Base-by-base conservation (phyloP, 2,113 vertebrate genomes). In the Scolopax mira region DNA sequence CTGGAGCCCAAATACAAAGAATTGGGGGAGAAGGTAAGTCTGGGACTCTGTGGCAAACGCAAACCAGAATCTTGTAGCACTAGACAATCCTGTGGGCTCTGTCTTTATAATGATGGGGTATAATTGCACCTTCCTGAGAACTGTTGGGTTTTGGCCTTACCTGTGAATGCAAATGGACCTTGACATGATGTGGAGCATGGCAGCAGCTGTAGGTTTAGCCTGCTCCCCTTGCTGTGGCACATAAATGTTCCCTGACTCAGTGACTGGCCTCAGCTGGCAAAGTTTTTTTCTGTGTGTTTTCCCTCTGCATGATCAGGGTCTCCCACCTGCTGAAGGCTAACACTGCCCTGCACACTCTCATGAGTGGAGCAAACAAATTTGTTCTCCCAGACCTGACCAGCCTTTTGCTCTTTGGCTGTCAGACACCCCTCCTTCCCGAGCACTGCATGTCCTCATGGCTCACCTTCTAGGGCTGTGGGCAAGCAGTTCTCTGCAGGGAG, bases 1-100 rank as follows among this genome's bases (percentile, higher is more conserved):
- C 97, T 99, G 97, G 99, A 99, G 91, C 99, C 99, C 69, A 99
- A 99, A 84, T 99, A 98, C 97, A 99, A 98, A 60, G 99, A 99
- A 94, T 31, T 99, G 49, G 99, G 98, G 94, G 99, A 99, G 94
- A 99, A 99, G 98, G 99, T 99, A 97, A 79, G 97, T 84, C 18
- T 65, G 49, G 69, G 31, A 27, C 24, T 52, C 28, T 15, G 9
- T 6, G 86, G 35, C 31, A 73, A 41, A 67, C 2, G 4, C 10
- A 8, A 28, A 49, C 7, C 58, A 21, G 11, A 33, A 9, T 49
- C 74, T 39, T 82, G 66, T 31, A 81, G 62, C 28, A 37, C 30
- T 73, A 5, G 73, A 42, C 18, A 15, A 13, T 48, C 54, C 55
- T 60, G 27, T 12, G 37, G 64, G 35, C 35, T 74, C 12, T 79